phyloP scores from a whole-genome alignment of 2,113 vertebrate genomes.

The Plectropomus leopardus region DNA sequence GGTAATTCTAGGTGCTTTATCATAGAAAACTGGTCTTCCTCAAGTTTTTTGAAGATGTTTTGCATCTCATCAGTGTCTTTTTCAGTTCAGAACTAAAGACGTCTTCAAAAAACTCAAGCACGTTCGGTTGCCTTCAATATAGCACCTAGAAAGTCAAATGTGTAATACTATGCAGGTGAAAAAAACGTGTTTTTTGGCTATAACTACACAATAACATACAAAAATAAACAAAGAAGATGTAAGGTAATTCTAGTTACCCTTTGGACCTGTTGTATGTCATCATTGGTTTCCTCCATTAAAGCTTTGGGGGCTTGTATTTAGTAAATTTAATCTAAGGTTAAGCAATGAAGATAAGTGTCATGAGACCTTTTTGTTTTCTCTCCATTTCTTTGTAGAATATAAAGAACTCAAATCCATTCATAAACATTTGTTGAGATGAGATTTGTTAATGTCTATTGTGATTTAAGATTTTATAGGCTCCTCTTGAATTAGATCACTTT shows the following conservation, averaged over 20 bases:
- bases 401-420: not conserved
- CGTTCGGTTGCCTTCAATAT: no score
- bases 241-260: not conserved
- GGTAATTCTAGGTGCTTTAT: no score
- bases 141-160: no score
- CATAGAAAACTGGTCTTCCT: no score
- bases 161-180: not conserved
- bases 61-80: no score
- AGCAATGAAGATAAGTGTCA: not conserved
- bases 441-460: not conserved
- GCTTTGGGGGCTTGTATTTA: no score
- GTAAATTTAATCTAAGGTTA: slow-evolving; percentile 24
- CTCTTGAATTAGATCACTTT: slow-evolving; percentile 18
- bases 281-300: not conserved
- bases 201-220: no score
- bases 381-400: slow-evolving; percentile 7
- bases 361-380: not conserved
- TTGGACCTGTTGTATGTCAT: not conserved
- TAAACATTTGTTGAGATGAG: slow-evolving; percentile 25
- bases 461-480: slow-evolving; percentile 1
- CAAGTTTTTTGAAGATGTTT: no score
- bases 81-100: no score
- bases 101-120: no score
- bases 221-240: no score
- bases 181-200: no score